phyloP scores from a whole-genome alignment of 1,140 invertebrate genomes.

The Oryctes rhinoceros region DNA sequence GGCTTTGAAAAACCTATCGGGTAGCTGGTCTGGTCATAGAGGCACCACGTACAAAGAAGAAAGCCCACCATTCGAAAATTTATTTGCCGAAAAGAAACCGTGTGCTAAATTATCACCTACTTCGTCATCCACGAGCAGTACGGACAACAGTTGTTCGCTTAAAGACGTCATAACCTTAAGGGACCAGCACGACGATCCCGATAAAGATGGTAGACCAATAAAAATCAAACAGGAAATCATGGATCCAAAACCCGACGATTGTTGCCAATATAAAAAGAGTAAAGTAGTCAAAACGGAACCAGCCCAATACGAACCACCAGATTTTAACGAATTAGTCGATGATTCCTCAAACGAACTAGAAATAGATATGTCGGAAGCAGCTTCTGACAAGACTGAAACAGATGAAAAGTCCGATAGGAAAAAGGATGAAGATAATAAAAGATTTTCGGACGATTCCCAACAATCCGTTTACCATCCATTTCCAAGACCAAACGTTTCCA shows the following conservation, averaged over 20 bases:
- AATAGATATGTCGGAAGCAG: constrained; percentile 78
- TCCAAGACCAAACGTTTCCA: constrained; percentile 62
- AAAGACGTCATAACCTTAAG: constrained; percentile 74
- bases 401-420: constrained; percentile 60
- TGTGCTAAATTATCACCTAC: constrained; percentile 71
- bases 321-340: constrained; percentile 81
- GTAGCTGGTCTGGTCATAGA: constrained; percentile 77
- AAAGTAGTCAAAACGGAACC: constrained; percentile 49
- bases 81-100: constrained; percentile 83
- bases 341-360: constrained; percentile 81
- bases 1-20: constrained; percentile 82
- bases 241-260: constrained; percentile 47
- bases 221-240: constrained; percentile 51
- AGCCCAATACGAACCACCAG: constrained; percentile 73
- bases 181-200: constrained; percentile 63
- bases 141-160: constrained; percentile 66
- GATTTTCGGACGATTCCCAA: constrained; percentile 59
- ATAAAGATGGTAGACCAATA: constrained; percentile 56
- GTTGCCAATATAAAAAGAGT: constrained; percentile 50
- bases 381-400: constrained; percentile 59
- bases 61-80: constrained; percentile 81
- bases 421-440: constrained; percentile 61
- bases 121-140: constrained; percentile 69
- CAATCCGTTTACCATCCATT: constrained; percentile 62
- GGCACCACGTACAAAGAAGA: constrained; percentile 76